Conservation (phyloP, 2,888 invertebrate genomes). For the Drosophila putrida region DNA sequence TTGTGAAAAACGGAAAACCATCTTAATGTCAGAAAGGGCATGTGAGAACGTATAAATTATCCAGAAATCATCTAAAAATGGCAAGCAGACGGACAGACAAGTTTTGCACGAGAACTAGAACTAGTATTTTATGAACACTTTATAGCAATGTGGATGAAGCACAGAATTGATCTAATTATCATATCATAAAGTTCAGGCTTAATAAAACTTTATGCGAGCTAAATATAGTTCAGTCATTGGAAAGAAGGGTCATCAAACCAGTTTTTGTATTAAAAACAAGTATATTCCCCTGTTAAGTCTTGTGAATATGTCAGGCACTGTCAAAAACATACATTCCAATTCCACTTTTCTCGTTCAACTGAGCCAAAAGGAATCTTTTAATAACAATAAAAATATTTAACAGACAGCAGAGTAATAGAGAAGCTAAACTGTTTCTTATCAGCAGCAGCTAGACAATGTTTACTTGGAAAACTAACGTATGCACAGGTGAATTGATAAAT, state of each 20-base stretch:
- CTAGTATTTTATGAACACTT: conserved; percentile 3
- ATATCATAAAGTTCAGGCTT: conserved; percentile 1
- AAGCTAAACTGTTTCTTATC: conserved; percentile 16
- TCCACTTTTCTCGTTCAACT: conserved; percentile 5
- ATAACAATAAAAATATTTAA: conserved; percentile 1
- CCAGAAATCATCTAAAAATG: neutral
- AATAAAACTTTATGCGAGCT: conserved; percentile 3
- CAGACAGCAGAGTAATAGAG: conserved; percentile 1
- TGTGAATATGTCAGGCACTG: neutral
- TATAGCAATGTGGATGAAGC: too few relatives aligned
- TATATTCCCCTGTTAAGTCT: neutral
- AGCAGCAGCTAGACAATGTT: conserved; percentile 14
- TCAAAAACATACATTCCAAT: conserved; percentile 1
- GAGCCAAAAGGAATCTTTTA: conserved; percentile 7
- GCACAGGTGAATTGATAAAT: conserved; percentile 18
- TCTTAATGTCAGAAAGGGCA: neutral
- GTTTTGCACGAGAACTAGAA: conserved; percentile 1
- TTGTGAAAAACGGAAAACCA: conserved; percentile 1
- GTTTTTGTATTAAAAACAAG: neutral
- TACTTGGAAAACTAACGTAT: conserved; percentile 8
- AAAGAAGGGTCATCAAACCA: neutral
- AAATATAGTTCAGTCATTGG: neutral
- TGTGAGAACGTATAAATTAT: conserved; percentile 2
- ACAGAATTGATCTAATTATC: conserved; percentile 1
- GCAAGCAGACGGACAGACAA: neutral